Percentiles rank a stretch among this genome's conserved stretches.
Conservation (phyloP, 2,797 vertebrate genomes). For the Rallus crepitans region DNA sequence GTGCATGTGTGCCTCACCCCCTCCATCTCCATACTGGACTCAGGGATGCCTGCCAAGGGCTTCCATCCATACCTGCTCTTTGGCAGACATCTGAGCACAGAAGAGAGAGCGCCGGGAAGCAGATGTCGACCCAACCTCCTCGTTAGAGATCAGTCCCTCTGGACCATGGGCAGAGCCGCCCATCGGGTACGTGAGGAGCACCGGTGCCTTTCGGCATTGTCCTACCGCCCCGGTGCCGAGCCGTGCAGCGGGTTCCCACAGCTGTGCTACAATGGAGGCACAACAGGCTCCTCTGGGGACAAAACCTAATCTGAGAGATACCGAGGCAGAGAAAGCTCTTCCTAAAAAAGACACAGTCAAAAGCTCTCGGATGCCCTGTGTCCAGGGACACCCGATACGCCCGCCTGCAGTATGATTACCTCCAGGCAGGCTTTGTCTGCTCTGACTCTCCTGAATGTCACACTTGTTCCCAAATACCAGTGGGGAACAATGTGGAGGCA, state of each 20-base stretch:
- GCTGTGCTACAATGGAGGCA: constrained; percentile 73
- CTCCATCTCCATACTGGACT: neutral
- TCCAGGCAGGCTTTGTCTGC: constrained; percentile 71
- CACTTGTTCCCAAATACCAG: constrained; percentile 69
- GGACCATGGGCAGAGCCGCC: neutral
- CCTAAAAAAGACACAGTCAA: constrained; percentile 71
- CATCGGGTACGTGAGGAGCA: neutral
- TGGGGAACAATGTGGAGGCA: constrained; percentile 31
- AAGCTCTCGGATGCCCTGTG: constrained; percentile 61
- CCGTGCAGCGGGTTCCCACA: constrained; percentile 75
- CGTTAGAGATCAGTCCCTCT: neutral
- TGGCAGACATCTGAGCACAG: neutral
- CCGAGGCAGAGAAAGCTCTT: constrained; percentile 73
- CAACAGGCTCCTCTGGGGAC: constrained; percentile 72
- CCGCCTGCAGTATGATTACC: constrained; percentile 15
- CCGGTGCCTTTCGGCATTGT: constrained; percentile 46
- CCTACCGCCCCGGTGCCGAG: neutral
- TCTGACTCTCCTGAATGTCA: constrained; percentile 67
- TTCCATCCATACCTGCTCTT: neutral
- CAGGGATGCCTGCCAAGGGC: neutral
- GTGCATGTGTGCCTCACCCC: rapidly evolving
- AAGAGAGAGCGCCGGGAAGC: neutral
- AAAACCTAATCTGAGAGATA: constrained; percentile 80
- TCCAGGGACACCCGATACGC: constrained; percentile 72
- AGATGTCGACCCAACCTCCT: constrained; percentile 17